Conservation (phyloP, 1,140 invertebrate species). For the Batillaria attramentaria region DNA sequence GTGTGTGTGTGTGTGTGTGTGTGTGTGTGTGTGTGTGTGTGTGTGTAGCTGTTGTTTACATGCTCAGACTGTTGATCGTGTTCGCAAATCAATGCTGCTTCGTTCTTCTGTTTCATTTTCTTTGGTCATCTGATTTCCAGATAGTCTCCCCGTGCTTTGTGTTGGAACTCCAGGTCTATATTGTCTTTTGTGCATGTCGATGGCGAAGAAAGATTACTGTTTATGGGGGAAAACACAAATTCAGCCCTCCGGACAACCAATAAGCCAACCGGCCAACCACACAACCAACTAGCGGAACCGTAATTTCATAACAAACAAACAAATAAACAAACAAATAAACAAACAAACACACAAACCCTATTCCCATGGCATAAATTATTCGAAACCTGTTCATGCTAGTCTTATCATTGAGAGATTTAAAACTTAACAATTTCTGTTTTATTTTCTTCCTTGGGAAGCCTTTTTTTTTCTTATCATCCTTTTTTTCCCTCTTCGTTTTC, state of each 20-base stretch:
- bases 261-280: too few relatives aligned
- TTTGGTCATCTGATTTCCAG: background rate
- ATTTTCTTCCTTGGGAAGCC: background rate
- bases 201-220: background rate
- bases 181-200: background rate
- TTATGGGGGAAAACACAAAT: background rate
- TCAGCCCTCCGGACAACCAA: too few relatives aligned
- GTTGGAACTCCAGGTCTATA: background rate
- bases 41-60: background rate
- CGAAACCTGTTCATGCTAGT: background rate
- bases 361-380: background rate
- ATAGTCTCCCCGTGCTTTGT: too few relatives aligned
- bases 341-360: background rate
- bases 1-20: slow-evolving; percentile 19
- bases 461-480: background rate
- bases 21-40: slow-evolving; percentile 1
- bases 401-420: background rate
- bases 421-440: background rate
- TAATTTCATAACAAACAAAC: background rate
- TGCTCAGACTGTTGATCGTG: background rate
- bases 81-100: background rate
- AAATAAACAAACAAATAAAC: slow-evolving; percentile 9
- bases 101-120: background rate
- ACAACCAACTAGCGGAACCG: too few relatives aligned
- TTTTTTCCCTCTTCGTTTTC: background rate